phyloP scores from a whole-genome alignment of 2,113 vertebrate species.

The Montifringilla adamsi region DNA sequence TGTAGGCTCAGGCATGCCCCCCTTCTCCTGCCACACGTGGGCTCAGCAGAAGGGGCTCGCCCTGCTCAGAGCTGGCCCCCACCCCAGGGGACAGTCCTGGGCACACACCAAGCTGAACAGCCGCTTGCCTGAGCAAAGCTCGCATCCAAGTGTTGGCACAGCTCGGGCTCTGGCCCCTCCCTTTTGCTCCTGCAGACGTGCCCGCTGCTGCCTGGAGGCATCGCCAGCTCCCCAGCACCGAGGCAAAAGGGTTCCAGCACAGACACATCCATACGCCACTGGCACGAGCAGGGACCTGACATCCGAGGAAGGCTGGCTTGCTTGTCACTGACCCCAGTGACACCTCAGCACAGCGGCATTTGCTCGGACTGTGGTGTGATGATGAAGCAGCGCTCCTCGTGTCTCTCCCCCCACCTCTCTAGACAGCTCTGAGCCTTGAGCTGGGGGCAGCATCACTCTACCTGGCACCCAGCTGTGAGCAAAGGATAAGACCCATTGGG shows the following conservation, averaged over 20 bases:
- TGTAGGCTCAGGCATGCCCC: neutral
- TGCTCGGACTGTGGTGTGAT: accelerated
- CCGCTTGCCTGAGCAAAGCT: neutral
- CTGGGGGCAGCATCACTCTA: neutral
- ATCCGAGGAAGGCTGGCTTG: neutral
- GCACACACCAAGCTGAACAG: neutral
- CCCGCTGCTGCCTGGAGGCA: neutral
- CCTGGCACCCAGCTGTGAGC: neutral
- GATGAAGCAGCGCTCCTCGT: neutral
- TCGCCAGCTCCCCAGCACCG: accelerated
- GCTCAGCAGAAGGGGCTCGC: neutral
- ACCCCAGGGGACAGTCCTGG: neutral
- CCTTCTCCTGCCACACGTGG: neutral
- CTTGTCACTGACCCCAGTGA: neutral
- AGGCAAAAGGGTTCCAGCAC: neutral
- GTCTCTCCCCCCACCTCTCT: neutral
- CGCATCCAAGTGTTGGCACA: neutral
- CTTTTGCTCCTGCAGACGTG: neutral
- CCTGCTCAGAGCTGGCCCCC: neutral
- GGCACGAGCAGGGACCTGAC: neutral
- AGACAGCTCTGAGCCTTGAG: neutral
- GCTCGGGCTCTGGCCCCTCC: neutral
- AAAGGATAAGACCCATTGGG: neutral
- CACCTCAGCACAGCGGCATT: neutral
- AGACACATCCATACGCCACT: neutral